Evolutionary conservation across 2,888 invertebrate genomes (phyloP).

Genomic region (Philopedon plagiatum): DNA sequence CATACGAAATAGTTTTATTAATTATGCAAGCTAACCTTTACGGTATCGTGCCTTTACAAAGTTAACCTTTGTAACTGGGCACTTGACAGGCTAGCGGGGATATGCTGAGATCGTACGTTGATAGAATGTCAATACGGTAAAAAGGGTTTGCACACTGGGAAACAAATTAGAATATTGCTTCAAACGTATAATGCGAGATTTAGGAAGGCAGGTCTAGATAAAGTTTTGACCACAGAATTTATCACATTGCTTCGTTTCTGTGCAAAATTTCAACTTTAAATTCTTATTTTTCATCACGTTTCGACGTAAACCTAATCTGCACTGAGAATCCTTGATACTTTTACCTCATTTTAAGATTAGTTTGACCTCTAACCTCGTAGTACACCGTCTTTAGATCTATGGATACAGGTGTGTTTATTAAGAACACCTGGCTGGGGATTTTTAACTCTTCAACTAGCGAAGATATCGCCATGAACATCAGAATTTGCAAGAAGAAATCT

Average conservation of each 20-base stretch:
- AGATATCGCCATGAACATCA: neutral
- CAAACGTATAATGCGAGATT: too few species aligned
- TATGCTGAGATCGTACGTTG: neutral
- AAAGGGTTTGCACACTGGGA: too few species aligned
- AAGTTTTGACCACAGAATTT: too few species aligned
- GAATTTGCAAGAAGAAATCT: neutral
- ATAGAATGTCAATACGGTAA: too few species aligned
- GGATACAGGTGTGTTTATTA: neutral
- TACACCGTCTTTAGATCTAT: neutral
- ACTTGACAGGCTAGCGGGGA: slow-evolving; percentile 9
- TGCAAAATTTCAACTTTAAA: too few species aligned
- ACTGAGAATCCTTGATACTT: neutral
- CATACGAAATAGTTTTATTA: slow-evolving; percentile 21
- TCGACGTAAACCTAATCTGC: neutral
- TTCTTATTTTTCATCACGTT: neutral
- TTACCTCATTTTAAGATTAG: neutral
- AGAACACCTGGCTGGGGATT: neutral
- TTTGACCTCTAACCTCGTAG: neutral
- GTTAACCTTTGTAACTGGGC: slow-evolving; percentile 21
- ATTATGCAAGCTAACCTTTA: slow-evolving; percentile 26
- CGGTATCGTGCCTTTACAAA: slow-evolving; percentile 11
- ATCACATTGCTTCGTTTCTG: too few species aligned
- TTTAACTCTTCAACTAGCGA: neutral
- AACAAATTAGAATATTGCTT: too few species aligned
- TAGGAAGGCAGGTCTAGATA: too few species aligned